Evolutionary conservation across 1,140 invertebrate genomes (phyloP), one percentile per base, ranked within the genome.

Genomic region (Sycophaga agraensis): DNA sequence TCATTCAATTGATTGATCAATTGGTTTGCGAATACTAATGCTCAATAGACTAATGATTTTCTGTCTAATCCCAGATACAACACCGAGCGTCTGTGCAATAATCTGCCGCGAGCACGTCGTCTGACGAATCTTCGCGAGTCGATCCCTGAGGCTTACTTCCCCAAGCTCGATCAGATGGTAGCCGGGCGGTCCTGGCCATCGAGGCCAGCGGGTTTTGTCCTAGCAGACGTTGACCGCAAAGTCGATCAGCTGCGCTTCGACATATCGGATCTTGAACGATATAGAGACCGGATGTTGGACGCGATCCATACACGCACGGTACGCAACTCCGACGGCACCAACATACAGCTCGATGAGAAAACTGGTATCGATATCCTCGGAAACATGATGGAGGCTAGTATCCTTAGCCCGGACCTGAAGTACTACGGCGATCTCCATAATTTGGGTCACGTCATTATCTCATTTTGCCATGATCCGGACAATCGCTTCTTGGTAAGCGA

Each of bases 281-380:
- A 89, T 89, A 81, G 88, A 2, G 88, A 91, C 67, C 82, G 91
- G 21, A 88, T 93, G 64, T 82, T 85, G 21, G 85, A 89, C 43
- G 91, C 90, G 11, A 89, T 93, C 51, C 86, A 91, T 45, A 84
- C 84, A 26, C 88, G 87, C 37, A 74, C 82, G 28, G 83, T 88
- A 9, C 58, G 68, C 5, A 69, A 82, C 75, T 68, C 75, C 7
- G 80, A 80, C 17, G 85, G 85, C 2, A 74, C 83, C 8, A 77
- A 76, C 1, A 70, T 88, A 8, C 68, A 72, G 0, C 68, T 92
- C 21, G 85, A 84, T 42, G 89, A 91, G 68, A 75, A 79, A 2
- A 84, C 81, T 1, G 92, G 91, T 8, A 93, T 94, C 53, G 89
- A 95, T 66, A 81, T 89, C 26, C 76, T 94, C 2, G 91, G 91